phyloP scores from a whole-genome alignment of 2,797 vertebrate genomes.

The Clarias platycephalus region DNA sequence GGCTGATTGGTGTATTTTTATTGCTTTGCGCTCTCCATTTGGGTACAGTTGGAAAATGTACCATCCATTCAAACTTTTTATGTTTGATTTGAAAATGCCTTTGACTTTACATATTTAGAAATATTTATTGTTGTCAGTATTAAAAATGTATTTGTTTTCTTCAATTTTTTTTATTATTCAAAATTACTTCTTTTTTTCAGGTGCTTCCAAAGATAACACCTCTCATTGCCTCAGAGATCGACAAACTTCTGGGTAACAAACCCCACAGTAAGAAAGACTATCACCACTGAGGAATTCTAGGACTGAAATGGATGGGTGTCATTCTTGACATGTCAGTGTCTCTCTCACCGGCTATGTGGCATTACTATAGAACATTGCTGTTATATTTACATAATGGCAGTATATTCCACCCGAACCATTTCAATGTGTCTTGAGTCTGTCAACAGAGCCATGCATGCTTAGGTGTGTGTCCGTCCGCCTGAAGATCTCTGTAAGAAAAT shows the following conservation, averaged over 20 bases:
- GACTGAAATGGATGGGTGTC: constrained; percentile 35
- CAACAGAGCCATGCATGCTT: constrained; percentile 52
- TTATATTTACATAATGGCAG: constrained; percentile 11
- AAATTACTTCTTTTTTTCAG: constrained; percentile 53
- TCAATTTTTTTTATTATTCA: neutral
- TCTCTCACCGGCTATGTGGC: constrained; percentile 30
- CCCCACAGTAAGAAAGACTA: constrained; percentile 79
- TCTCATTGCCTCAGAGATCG: constrained; percentile 73
- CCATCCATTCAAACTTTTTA: neutral
- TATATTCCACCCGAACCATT: constrained; percentile 8
- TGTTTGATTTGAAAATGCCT: neutral
- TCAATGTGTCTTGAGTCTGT: constrained; percentile 33
- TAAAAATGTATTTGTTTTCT: neutral
- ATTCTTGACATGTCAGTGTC: constrained; percentile 37
- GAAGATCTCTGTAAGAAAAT: constrained; percentile 31
- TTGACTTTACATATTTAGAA: neutral
- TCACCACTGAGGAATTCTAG: constrained; percentile 65
- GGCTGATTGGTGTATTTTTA: too few species aligned
- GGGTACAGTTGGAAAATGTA: neutral
- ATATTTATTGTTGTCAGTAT: neutral
- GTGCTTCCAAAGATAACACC: constrained; percentile 81
- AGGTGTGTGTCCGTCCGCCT: constrained; percentile 17
- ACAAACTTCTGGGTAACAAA: constrained; percentile 76
- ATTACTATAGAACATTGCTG: constrained; percentile 30
- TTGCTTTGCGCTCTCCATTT: neutral